A percentile compares a stretch with the other conserved stretches of the same genome.
phyloP scores from a whole-genome alignment of 2,113 vertebrate genomes.

The Gallinago undulata region DNA sequence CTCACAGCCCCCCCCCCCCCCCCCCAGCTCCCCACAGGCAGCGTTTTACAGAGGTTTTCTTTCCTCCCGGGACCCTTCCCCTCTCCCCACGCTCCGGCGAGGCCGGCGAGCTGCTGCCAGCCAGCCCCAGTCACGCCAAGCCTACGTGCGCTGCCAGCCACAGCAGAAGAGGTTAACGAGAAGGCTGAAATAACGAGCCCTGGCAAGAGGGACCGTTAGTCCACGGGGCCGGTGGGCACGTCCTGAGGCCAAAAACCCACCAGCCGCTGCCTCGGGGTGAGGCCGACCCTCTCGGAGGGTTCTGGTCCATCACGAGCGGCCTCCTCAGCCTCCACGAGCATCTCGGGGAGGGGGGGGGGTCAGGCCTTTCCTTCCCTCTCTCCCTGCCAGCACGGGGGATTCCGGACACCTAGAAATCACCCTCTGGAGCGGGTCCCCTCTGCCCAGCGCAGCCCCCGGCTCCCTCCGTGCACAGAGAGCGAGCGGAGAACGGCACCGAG shows the following conservation, averaged over 20 bases:
- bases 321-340: background rate
- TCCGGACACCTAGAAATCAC: background rate
- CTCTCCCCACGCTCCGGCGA: background rate
- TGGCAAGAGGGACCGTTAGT: background rate
- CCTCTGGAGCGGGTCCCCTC: background rate
- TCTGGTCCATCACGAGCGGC: background rate
- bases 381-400: background rate
- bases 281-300: background rate
- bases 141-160: background rate
- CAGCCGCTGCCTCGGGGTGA: background rate
- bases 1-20: no score
- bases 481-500: slow-evolving; percentile 25
- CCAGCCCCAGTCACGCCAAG: background rate
- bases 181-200: background rate
- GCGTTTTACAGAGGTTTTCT: background rate
- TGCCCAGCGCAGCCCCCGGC: slow-evolving; percentile 19
- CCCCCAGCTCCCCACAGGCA: rapidly evolving
- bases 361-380: background rate
- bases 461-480: background rate
- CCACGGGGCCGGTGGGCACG: background rate
- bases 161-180: background rate
- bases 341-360: background rate
- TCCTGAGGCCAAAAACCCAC: background rate
- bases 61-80: background rate
- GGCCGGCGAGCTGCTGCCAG: background rate